phyloP scores from a whole-genome alignment of 2,797 vertebrate genomes.

The Morus bassanus region DNA sequence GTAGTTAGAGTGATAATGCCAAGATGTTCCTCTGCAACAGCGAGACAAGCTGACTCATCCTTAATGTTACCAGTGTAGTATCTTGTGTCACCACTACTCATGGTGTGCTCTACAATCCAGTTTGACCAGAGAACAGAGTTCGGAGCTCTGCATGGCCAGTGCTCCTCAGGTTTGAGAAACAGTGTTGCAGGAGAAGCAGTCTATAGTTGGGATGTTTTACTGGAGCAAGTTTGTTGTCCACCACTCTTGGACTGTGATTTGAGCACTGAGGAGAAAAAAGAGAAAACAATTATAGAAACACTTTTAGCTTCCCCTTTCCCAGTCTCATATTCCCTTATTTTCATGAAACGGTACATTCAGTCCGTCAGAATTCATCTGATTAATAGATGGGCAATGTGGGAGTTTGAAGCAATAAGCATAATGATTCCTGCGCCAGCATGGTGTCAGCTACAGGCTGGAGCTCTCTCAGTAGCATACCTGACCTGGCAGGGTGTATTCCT shows the following conservation, averaged over 20 bases:
- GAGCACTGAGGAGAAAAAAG: too few species aligned
- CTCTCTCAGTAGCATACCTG: background rate
- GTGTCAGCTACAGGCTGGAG: background rate
- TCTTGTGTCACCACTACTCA: background rate
- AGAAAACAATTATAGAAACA: background rate
- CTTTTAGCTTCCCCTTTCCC: background rate
- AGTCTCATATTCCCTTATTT: background rate
- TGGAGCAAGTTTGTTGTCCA: background rate
- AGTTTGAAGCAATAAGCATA: background rate
- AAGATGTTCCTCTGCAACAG: background rate
- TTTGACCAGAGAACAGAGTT: background rate
- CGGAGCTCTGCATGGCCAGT: background rate
- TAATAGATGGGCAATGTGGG: too few species aligned
- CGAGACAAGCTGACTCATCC: background rate
- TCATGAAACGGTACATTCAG: fast-evolving
- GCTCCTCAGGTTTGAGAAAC: background rate
- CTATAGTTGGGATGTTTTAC: background rate
- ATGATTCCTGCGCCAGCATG: background rate
- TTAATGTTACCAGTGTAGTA: background rate
- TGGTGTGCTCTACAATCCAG: background rate
- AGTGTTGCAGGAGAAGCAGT: background rate
- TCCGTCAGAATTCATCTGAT: background rate
- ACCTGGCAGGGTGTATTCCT: background rate
- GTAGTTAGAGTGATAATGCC: background rate
- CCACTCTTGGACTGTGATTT: background rate